Percentiles rank a stretch among this genome's conserved stretches.
Conservation (phyloP, 2,888 invertebrate genomes). For the Chalcosyrphus nemorum region DNA sequence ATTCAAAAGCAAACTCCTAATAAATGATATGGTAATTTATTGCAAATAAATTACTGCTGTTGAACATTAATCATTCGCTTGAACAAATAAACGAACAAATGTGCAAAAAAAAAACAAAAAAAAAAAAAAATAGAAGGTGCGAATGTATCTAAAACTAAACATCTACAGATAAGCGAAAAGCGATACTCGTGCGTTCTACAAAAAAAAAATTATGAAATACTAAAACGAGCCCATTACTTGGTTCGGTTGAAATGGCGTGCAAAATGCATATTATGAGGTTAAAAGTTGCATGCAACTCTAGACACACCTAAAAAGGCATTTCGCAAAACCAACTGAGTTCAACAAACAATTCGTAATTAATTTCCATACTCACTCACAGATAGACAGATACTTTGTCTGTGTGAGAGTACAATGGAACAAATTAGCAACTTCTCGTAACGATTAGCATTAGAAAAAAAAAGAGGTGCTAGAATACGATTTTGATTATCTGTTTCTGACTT, state of each 20-base stretch:
- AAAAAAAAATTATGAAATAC: slow-evolving; percentile 5
- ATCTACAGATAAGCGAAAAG: slow-evolving; percentile 60
- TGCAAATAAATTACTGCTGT: slow-evolving; percentile 80
- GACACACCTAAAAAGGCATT: slow-evolving; percentile 63
- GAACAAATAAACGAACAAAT: slow-evolving; percentile 70
- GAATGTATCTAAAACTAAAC: slow-evolving; percentile 67
- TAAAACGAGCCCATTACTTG: slow-evolving; percentile 60
- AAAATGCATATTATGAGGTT: slow-evolving; percentile 68
- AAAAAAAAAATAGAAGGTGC: slow-evolving; percentile 49
- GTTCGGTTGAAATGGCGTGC: slow-evolving; percentile 62
- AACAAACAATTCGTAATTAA: slow-evolving; percentile 65
- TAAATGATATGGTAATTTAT: slow-evolving; percentile 77
- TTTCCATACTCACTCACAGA: slow-evolving; percentile 11
- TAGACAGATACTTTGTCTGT: background rate
- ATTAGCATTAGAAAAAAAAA: slow-evolving; percentile 55
- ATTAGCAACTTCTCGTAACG: slow-evolving; percentile 32
- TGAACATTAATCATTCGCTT: slow-evolving; percentile 75
- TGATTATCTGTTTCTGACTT: slow-evolving; percentile 62
- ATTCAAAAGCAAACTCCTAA: background rate
- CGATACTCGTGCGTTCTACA: slow-evolving; percentile 50
- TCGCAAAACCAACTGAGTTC: slow-evolving; percentile 38
- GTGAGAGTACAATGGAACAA: slow-evolving; percentile 31
- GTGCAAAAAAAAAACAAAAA: slow-evolving; percentile 14
- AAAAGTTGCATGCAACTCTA: slow-evolving; percentile 58
- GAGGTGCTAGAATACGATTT: slow-evolving; percentile 42